Base-by-base conservation (phyloP, 2,113 vertebrate species). In the Petromus typicus region DNA sequence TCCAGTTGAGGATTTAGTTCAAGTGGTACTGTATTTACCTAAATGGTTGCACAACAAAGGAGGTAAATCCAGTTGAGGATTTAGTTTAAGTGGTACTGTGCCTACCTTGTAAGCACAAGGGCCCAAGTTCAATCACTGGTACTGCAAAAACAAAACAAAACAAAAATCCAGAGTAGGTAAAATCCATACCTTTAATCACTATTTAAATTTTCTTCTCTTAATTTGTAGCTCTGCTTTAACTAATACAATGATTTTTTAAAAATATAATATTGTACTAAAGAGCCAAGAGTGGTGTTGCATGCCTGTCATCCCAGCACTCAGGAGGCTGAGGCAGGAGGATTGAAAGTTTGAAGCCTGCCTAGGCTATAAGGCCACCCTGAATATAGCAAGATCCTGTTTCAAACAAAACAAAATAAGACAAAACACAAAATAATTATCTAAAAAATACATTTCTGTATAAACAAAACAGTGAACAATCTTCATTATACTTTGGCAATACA, bases 401-500 rank as follows among this genome's bases (percentile, higher is more conserved):
- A 45, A 73, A 73, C 48, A 51, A 51, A 51, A 51, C 48, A 51
- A 45, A 73, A 43, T 17, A 57, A 8, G n/a, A n/a, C n/a, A n/a
- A n/a, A n/a, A n/a, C n/a, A n/a, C n/a, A n/a, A 43, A 7, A 20
- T 7, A 69, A 20, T n/a, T 69, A 69, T 69, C 34, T 25, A 71
- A 71, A 73, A 95, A 83, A 81, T 54, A 94, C 43, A 93, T 69
- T 18, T 64, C 34, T 76, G 20, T 75, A 61, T 90, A 87, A 94
- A 27, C 48, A 40, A 73, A 95, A 81, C 63, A 64, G 11, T 67
- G 45, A 90, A 2, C 25, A 27, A 57, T 69, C 23, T 4, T 37
- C 56, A 34, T 79, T 92, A 73, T 45, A 30, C 10, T 89, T 56
- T 56, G 64, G 2, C 51, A 89, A 63, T 76, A 92, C 56, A 27